These are phyloP conservation scores for Hyalella azteca DNA, from an alignment of 2,888 invertebrate species.

Conservation along the genomic window DNA sequence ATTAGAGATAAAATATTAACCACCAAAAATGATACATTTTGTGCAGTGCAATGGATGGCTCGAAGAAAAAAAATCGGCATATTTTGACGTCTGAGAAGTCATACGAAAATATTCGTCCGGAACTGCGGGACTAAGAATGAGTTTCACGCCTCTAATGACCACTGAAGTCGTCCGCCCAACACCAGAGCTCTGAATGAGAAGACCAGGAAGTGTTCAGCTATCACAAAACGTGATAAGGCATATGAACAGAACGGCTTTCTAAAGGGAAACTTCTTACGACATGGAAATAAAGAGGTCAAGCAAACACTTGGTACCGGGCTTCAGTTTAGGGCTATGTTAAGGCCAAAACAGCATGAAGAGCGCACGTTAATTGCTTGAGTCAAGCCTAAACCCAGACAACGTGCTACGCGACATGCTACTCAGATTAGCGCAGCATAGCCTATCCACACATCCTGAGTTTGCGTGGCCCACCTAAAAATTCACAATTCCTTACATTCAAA, in stretches of 20 bases:
- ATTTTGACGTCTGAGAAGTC: no score
- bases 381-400: conserved; percentile 8
- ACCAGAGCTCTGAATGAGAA: no score
- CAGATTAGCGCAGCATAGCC: no score
- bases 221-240: not conserved
- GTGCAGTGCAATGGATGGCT: no score
- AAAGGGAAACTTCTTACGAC: not conserved
- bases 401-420: not conserved
- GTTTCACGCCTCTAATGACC: no score
- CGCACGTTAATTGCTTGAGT: conserved; percentile 11
- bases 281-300: conserved; percentile 29
- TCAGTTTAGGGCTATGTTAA: conserved; percentile 18
- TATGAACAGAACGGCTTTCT: not conserved
- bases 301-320: not conserved
- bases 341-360: not conserved
- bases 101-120: no score
- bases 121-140: no score
- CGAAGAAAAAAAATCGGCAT: no score
- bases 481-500: no score
- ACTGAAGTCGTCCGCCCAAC: no score
- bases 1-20: no score
- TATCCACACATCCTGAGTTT: not conserved
- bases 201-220: not conserved
- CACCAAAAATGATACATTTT: no score
- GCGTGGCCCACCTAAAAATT: not conserved